phyloP scores from a whole-genome alignment of 2,113 vertebrate genomes.

The Microtus ochrogaster region DNA sequence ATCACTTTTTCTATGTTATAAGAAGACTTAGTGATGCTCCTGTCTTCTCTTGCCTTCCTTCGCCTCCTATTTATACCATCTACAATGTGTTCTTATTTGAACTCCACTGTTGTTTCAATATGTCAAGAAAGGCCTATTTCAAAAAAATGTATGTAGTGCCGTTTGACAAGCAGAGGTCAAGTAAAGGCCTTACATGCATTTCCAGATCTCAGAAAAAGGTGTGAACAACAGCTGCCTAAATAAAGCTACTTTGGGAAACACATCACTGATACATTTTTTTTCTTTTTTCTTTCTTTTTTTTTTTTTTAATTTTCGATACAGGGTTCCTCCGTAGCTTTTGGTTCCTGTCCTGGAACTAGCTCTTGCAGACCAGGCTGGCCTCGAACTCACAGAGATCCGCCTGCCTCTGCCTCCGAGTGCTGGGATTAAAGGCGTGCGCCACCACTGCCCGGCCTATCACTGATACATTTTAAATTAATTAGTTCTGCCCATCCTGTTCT shows the following conservation, averaged over 20 bases:
- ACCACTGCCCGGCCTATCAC: neutral
- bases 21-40: neutral
- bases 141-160: neutral
- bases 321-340: too few species aligned
- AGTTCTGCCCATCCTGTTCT: constrained; percentile 66
- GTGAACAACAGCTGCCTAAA: constrained; percentile 50
- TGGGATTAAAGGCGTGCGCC: too few species aligned
- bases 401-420: too few species aligned
- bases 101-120: neutral
- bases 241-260: constrained; percentile 53
- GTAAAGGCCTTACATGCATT: neutral
- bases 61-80: neutral
- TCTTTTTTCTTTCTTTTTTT: too few species aligned
- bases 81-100: neutral
- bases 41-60: neutral
- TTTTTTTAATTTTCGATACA: too few species aligned
- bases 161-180: constrained; percentile 23
- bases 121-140: neutral
- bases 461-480: constrained; percentile 60
- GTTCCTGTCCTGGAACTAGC: too few species aligned
- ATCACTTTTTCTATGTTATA: neutral
- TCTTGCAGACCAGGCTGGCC: too few species aligned
- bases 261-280: constrained; percentile 15
- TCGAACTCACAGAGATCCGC: too few species aligned
- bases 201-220: constrained; percentile 54